Conservation (phyloP, 2,797 vertebrate genomes). For the Prionace glauca region DNA sequence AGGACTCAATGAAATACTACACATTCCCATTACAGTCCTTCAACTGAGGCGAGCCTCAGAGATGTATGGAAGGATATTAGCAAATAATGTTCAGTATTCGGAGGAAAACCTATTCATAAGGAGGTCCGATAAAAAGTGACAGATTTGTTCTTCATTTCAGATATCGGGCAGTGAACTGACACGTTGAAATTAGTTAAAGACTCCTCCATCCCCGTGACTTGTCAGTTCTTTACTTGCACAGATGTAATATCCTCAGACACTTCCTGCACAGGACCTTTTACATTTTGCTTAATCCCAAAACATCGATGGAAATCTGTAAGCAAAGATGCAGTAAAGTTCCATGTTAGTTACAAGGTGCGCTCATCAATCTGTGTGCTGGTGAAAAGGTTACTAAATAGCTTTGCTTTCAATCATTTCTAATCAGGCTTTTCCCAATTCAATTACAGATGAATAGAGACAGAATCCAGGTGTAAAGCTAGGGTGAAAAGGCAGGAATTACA, state of each 20-base stretch:
- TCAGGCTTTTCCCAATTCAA: neutral
- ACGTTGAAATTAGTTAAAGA: neutral
- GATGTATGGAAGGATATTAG: neutral
- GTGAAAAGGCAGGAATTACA: neutral
- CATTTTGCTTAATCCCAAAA: neutral
- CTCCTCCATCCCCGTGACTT: neutral
- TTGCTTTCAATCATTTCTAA: neutral
- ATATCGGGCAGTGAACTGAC: neutral
- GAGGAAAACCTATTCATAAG: neutral
- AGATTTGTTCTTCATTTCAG: neutral
- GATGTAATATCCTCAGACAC: neutral
- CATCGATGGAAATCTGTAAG: neutral
- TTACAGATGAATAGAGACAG: neutral
- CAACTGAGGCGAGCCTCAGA: neutral
- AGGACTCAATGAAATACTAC: no score
- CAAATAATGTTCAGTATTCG: neutral
- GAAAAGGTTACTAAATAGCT: neutral
- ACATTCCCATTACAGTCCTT: neutral
- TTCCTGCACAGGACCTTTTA: slow-evolving; percentile 14
- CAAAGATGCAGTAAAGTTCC: neutral
- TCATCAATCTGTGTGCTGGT: neutral
- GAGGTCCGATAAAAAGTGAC: neutral
- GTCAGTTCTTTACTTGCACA: neutral
- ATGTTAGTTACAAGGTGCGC: neutral
- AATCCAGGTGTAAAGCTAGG: neutral